Conservation (phyloP, 1,140 invertebrate species). For the Oscheius sp. region DNA sequence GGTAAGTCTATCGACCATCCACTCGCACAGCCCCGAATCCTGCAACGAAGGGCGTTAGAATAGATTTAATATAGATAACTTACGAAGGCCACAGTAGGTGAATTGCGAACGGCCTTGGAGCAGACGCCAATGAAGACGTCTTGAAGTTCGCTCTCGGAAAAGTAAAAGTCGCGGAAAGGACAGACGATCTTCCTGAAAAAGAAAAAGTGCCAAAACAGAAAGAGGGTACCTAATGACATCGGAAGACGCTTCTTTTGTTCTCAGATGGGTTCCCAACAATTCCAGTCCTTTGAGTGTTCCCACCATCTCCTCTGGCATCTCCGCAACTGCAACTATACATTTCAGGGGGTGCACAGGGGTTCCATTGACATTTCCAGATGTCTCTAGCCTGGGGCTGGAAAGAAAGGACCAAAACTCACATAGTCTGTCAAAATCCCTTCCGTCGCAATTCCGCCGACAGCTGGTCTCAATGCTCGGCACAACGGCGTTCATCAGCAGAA, state of each 20-base stretch:
- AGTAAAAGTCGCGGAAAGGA: conserved; percentile 4
- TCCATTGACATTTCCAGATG: not conserved
- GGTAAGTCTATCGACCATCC: conserved; percentile 5
- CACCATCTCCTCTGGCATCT: not conserved
- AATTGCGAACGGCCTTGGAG: not conserved
- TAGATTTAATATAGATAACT: not conserved
- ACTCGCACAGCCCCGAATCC: not conserved
- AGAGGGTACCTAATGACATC: not conserved
- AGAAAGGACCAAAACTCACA: not conserved
- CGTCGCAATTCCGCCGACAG: not conserved
- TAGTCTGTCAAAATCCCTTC: not conserved
- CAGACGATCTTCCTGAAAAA: not conserved
- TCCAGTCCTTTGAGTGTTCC: not conserved
- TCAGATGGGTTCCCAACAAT: conserved; percentile 6
- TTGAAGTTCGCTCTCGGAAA: not conserved
- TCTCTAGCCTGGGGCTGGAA: not conserved
- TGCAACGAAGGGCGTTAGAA: not conserved
- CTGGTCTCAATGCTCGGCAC: not conserved
- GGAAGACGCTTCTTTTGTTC: not conserved
- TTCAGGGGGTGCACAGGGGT: too few species aligned
- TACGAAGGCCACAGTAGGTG: not conserved
- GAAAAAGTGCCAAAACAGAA: not conserved
- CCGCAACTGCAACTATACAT: not conserved
- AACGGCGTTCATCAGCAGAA: not conserved
- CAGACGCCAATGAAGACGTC: conserved; percentile 13